Conservation (phyloP, 1,140 invertebrate genomes). For the Procambarus virginalis region DNA sequence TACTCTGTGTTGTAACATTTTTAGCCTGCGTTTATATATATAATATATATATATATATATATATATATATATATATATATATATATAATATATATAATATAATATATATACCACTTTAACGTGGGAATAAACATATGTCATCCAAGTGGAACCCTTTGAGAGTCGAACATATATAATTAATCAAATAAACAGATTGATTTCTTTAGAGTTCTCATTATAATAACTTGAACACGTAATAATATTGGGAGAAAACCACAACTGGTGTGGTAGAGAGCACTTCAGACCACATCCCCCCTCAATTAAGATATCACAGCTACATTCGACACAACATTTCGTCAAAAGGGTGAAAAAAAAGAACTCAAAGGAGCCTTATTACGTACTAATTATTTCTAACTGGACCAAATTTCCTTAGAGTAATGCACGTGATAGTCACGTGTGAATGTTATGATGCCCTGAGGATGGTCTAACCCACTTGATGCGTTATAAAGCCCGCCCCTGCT, state of each 20-base stretch:
- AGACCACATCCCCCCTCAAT: conserved; percentile 22
- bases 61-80: too few relatives aligned
- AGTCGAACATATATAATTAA: too few relatives aligned
- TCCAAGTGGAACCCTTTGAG: too few relatives aligned
- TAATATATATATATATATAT: too few relatives aligned
- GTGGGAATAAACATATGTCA: too few relatives aligned
- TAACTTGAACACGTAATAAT: too few relatives aligned
- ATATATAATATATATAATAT: too few relatives aligned
- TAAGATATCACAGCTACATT: conserved; percentile 65
- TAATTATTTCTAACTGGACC: background rate
- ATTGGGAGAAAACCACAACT: background rate
- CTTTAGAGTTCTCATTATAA: too few relatives aligned
- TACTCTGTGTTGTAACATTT: too few relatives aligned
- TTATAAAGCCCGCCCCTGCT: conserved; percentile 10
- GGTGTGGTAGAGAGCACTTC: background rate
- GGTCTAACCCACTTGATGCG: background rate
- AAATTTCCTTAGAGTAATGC: background rate
- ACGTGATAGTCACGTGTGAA: background rate
- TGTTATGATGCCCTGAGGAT: conserved; percentile 9
- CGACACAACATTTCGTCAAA: conserved; percentile 61
- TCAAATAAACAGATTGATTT: too few relatives aligned
- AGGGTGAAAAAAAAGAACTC: background rate
- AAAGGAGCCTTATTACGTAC: background rate
- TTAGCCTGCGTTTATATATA: too few relatives aligned
- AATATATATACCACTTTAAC: too few relatives aligned